Evolutionary conservation across 2,888 invertebrate genomes (phyloP), one percentile per base, ranked within the genome.

Genomic region (Cosmia trapezina): DNA sequence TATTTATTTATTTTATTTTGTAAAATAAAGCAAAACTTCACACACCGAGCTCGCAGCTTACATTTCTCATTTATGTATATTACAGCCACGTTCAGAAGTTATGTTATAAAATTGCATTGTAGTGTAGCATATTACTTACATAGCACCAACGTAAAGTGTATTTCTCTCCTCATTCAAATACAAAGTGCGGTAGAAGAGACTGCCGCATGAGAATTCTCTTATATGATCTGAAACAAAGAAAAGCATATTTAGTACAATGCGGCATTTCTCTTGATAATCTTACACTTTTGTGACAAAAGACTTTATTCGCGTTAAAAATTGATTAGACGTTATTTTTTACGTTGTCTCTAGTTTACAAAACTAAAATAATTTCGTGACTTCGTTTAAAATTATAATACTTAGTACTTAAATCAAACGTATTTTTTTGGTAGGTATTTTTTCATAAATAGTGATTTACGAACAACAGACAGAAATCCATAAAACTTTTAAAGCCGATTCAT

Each of bases 71-170:
- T 79, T 81, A 74, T 76, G 73, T 78, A 76, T 78, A 83, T 76
- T 73, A 80, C 65, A 47, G 63, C 68, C 85, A 81, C 65, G 81
- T 83, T 70, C 81, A 73, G 65, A 72, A 81, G 74, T 84, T 85
- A 84, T 78, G 70, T 77, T 83, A 79, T 74, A 84, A 84, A 84
- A 77, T 73, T 74, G 81, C 73, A 83, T 71, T 69, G 60, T 67
- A 73, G 78, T 76, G 70, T 75, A 71, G 68, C 64, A 75, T 76
- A 74, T 47, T 90, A 96, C 97, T 97, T 93, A 97, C 97, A 97
- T 97, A 93, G 97, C 97, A 92, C 97, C 97, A 86, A 97, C 97
- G 89, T 97, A 97, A 89, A 97, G 96, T 80, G 96, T 95, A 87
- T 97, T 96, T 89, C 96, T 94, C 84, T 96, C 96, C 89, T 96